Percentiles rank a stretch among this genome's conserved stretches.
phyloP scores from a whole-genome alignment of 2,113 vertebrate species.

The Larimichthys polyactis region DNA sequence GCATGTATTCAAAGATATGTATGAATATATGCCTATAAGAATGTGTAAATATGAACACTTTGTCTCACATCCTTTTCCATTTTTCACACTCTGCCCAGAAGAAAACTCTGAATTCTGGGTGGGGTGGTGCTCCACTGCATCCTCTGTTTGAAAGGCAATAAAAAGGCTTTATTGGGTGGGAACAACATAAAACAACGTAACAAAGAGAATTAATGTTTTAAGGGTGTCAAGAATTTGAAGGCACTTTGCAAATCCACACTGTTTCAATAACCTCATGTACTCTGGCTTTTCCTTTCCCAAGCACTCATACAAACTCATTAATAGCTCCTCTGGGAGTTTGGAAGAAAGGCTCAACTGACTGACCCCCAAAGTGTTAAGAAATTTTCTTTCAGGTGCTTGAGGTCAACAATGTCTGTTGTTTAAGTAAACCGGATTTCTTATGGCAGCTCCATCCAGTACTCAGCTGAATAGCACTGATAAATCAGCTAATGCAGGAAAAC shows the following conservation, averaged over 20 bases:
- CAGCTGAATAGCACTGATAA: constrained; percentile 51
- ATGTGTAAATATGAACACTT: neutral
- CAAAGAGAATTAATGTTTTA: constrained; percentile 57
- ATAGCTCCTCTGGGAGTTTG: constrained; percentile 48
- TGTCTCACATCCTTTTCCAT: constrained; percentile 10
- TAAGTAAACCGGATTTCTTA: constrained; percentile 40
- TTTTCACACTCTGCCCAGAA: constrained; percentile 9
- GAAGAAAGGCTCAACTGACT: constrained; percentile 51
- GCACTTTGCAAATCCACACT: constrained; percentile 36
- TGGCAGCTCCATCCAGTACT: constrained; percentile 26
- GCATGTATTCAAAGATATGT: neutral
- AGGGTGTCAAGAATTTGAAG: constrained; percentile 45
- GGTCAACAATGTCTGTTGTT: constrained; percentile 69
- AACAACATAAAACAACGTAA: constrained; percentile 60
- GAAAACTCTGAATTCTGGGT: constrained; percentile 28
- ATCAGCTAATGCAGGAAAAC: constrained; percentile 57
- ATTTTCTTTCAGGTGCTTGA: constrained; percentile 55
- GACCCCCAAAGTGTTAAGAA: constrained; percentile 60
- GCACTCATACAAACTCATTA: constrained; percentile 29
- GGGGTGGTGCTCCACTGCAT: constrained; percentile 23
- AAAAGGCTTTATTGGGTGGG: constrained; percentile 36
- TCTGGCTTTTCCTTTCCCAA: constrained; percentile 61
- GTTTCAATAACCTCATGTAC: constrained; percentile 45
- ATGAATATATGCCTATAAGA: neutral
- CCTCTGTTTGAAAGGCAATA: constrained; percentile 56